Base-by-base conservation (phyloP, 2,888 invertebrate genomes). In the Xanthorhoe designata region DNA sequence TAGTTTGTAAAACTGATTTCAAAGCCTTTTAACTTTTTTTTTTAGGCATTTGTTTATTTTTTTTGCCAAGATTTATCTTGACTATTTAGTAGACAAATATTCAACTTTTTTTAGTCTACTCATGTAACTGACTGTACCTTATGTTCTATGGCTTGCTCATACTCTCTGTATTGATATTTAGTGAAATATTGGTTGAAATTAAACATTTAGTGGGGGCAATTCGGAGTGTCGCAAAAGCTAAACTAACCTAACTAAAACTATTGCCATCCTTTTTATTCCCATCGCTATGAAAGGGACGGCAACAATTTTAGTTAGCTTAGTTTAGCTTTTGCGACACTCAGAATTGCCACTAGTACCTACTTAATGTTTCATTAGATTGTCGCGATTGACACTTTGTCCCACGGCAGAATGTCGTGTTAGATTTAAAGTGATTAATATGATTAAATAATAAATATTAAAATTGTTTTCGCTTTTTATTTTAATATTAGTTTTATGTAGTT, bases 401-500 rank as follows among this genome's bases (percentile, higher is more conserved):
- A 53, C 15, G 51, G 61, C 59, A 66, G 59, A 9, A 65, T 66
- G 60, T 53, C 64, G 45, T 62, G 58, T 66, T 69, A 51, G 54
- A 64, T 71, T 64, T 71, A 68, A 70, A 71, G 63, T 72, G 63
- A 67, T 67, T 72, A 61, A 59, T 64, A 62, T 64, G 49, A 70
- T 67, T 64, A 67, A 70, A 69, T 67, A 66, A 61, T 38, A 59
- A 56, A 50, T 58, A 70, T 69, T 62, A 51, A 64, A 70, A 66
- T 58, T 60, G 4, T n/a, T 58, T 45, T 45, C 1, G n/a, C 8
- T 32, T 35, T 62, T 69, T 55, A 57, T 32, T 51, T 59, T 24
- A 24, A 24, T n/a, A n/a, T 62, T 18, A 35, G n/a, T 54, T 42
- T 42, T 42, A 42, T 13, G 13, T 13, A 35, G 8, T 38, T 9